A percentile compares a stretch with the other conserved stretches of the same genome.
These are phyloP conservation scores for Orthosia incerta DNA, from an alignment of 2,888 invertebrate species.

Conservation along the genomic window DNA sequence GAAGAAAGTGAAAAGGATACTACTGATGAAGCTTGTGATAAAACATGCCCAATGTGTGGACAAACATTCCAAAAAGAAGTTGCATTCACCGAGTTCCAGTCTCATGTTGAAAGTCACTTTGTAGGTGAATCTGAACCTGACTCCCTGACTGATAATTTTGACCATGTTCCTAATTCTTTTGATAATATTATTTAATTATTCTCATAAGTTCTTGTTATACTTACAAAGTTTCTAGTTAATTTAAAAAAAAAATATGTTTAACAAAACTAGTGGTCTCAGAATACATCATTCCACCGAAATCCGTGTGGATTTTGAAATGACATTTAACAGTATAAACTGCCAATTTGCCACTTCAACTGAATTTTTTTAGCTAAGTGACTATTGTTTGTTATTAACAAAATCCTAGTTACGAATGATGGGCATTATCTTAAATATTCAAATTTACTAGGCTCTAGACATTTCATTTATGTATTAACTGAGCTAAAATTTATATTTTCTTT, in stretches of 20 bases:
- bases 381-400: background rate
- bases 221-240: background rate
- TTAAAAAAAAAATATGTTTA: background rate
- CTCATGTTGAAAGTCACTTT: slow-evolving; percentile 95
- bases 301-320: too few relatives aligned
- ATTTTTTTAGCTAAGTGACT: background rate
- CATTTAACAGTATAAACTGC: background rate
- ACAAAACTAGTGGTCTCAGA: background rate
- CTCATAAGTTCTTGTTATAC: background rate
- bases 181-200: slow-evolving; percentile 77
- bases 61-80: slow-evolving; percentile 91
- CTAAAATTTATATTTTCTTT: background rate
- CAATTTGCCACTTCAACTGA: background rate
- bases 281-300: slow-evolving; percentile 14
- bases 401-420: background rate
- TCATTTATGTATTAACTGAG: background rate
- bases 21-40: slow-evolving; percentile 80
- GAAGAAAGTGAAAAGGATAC: slow-evolving; percentile 71
- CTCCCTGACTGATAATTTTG: slow-evolving; percentile 89
- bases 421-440: background rate
- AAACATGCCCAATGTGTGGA: slow-evolving; percentile 95
- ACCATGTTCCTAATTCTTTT: slow-evolving; percentile 86
- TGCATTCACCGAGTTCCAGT: slow-evolving; percentile 92
- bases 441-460: background rate
- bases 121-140: slow-evolving; percentile 90